Base-by-base conservation (phyloP, 2,888 invertebrate species). In the Cryptosula pallasiana region DNA sequence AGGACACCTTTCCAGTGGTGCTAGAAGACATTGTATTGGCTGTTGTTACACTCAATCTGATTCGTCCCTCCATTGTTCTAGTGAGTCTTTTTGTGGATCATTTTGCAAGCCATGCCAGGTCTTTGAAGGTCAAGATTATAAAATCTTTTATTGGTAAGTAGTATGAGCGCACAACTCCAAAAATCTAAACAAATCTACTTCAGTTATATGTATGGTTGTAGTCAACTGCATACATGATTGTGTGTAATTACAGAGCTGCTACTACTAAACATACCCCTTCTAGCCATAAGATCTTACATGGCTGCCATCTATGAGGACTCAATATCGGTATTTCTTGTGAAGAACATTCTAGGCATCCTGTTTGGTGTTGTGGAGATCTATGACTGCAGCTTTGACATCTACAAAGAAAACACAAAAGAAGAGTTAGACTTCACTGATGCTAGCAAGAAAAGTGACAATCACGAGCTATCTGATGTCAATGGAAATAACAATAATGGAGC, bases 1-100 rank as follows among this genome's bases (percentile, higher is more conserved):
- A 23, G 55, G 23, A 55, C 23, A 25, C 5, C 3, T 55, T 55
- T n/a, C 23, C 55, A 13, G 55, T 55, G 55, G 5, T 25, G 5
- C 55, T 55, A 13, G 55, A 55, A n/a, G n/a, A 55, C 55, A 23
- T 55, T 55, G 55, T 55, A n/a, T 25, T 55, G 55, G 55, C 55
- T 13, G n/a, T 55, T 13, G 55, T 55, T 55, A 55, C 55, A 5
- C 55, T 55, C 3, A 55, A 55, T n/a, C 55, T 55, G 16, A 55
- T 55, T 5, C 5, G 55, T 5, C 55, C 55, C 5, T 23, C 55
- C 5, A 55, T 55, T n/a, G 55, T 55, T 13, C 55, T 55, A 20
- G 3, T 55, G 5, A 55, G 55, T n/a, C 55, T 55, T 20, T 55
- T 55, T 55, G n/a, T 55, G 16, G 55, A 55, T 25, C 55, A 55